phyloP scores from a whole-genome alignment of 2,888 invertebrate genomes.

The Chrysopilus asiliformis region DNA sequence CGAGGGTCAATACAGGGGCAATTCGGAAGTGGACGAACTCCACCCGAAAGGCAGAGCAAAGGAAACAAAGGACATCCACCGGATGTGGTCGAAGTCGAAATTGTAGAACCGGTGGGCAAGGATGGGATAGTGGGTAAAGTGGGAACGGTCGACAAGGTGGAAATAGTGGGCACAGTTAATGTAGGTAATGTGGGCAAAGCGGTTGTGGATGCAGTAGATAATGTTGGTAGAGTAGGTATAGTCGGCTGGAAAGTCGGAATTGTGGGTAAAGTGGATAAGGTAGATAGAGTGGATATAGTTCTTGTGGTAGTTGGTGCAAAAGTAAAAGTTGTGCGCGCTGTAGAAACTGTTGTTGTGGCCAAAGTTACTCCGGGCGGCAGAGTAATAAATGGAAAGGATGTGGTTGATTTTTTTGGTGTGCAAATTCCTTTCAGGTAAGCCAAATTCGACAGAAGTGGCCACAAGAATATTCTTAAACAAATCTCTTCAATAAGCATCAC shows the following conservation, averaged over 20 bases:
- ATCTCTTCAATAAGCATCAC: slow-evolving; percentile 29
- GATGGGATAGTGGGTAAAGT: slow-evolving; percentile 6
- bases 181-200: too few species aligned
- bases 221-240: slow-evolving; percentile 4
- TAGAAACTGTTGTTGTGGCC: slow-evolving; percentile 10
- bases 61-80: slow-evolving; percentile 23
- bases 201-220: slow-evolving; percentile 4
- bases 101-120: slow-evolving; percentile 3
- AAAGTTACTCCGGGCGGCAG: slow-evolving; percentile 21
- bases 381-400: slow-evolving; percentile 26
- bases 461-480: slow-evolving; percentile 31
- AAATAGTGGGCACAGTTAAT: background rate
- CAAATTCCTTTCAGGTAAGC: slow-evolving; percentile 33
- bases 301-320: slow-evolving; percentile 10
- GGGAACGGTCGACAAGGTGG: slow-evolving; percentile 6
- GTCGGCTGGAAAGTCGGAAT: slow-evolving; percentile 1
- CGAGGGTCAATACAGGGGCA: slow-evolving; percentile 35
- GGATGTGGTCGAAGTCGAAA: slow-evolving; percentile 10
- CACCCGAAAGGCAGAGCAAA: slow-evolving; percentile 26
- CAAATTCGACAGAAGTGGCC: slow-evolving; percentile 32
- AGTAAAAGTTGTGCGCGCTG: slow-evolving; percentile 15
- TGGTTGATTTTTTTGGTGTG: slow-evolving; percentile 20
- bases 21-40: slow-evolving; percentile 24
- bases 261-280: slow-evolving; percentile 4
- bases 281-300: slow-evolving; percentile 6